phyloP scores from a whole-genome alignment of 2,888 invertebrate species.

The Koerneria pararmatus region DNA sequence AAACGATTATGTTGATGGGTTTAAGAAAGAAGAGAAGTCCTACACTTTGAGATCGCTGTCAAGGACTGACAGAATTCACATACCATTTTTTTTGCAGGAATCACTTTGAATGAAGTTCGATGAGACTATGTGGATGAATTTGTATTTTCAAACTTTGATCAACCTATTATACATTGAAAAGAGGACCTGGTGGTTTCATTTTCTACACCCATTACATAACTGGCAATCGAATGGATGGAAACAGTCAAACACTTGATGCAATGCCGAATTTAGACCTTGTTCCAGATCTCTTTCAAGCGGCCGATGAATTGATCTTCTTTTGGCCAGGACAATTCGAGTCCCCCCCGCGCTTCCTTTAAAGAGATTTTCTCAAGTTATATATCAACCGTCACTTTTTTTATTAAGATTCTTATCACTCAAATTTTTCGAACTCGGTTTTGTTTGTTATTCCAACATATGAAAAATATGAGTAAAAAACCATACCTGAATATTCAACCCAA shows the following conservation, averaged over 20 bases:
- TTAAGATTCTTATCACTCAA: not conserved
- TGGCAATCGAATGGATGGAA: constrained; percentile 1
- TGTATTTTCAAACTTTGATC: too few species aligned
- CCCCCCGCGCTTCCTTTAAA: constrained; percentile 44
- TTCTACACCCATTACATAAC: not conserved
- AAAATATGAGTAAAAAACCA: not conserved
- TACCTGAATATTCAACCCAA: constrained; percentile 46
- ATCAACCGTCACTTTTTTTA: not conserved
- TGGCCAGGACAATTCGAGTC: constrained; percentile 52
- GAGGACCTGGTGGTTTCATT: too few species aligned
- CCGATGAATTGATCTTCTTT: constrained; percentile 47
- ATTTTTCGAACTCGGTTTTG: not conserved
- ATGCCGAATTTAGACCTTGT: constrained; percentile 31
- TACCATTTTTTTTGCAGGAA: too few species aligned
- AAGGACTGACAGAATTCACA: too few species aligned
- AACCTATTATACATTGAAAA: too few species aligned
- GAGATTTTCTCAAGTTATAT: too few species aligned
- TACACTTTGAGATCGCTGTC: too few species aligned
- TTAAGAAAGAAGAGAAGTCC: not conserved
- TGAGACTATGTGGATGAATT: too few species aligned
- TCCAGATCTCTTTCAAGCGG: constrained; percentile 50
- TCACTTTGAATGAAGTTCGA: too few species aligned
- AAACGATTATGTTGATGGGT: not conserved
- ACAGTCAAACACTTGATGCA: not conserved
- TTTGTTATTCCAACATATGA: not conserved